Evolutionary conservation across 2,888 invertebrate species (phyloP).

Genomic region (Hipparchia semele): DNA sequence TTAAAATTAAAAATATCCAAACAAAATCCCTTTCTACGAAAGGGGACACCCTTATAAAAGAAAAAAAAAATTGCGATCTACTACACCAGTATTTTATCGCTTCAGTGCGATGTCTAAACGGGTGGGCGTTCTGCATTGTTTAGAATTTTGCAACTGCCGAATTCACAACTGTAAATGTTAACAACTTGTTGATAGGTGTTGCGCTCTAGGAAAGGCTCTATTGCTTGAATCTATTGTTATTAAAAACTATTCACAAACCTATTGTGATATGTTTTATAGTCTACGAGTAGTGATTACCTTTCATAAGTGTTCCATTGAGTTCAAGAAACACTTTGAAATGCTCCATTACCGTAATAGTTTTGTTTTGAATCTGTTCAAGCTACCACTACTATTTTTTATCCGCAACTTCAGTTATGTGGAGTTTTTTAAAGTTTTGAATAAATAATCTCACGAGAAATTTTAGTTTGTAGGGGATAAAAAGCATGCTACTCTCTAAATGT

Average conservation of each 20-base stretch:
- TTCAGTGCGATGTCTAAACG: slow-evolving; percentile 17
- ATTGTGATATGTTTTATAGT: background rate
- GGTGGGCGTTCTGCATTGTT: slow-evolving; percentile 38
- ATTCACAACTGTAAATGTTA: slow-evolving; percentile 33
- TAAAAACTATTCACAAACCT: background rate
- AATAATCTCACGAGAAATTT: too few relatives aligned
- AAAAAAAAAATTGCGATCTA: too few relatives aligned
- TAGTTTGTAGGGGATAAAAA: too few relatives aligned
- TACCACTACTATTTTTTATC: too few relatives aligned
- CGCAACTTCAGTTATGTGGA: too few relatives aligned
- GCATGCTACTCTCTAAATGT: too few relatives aligned
- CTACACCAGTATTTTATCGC: slow-evolving; percentile 1
- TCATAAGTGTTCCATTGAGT: background rate
- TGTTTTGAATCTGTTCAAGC: too few relatives aligned
- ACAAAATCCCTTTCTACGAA: too few relatives aligned
- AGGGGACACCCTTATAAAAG: too few relatives aligned
- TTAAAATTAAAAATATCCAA: too few relatives aligned
- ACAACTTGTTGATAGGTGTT: slow-evolving; percentile 25
- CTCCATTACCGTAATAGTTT: too few relatives aligned
- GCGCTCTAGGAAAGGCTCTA: slow-evolving; percentile 10
- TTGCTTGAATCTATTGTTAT: slow-evolving; percentile 9
- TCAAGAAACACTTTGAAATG: background rate
- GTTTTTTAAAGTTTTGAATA: too few relatives aligned
- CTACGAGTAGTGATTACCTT: background rate
- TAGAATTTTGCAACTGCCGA: slow-evolving; percentile 16